Percentiles rank a stretch among this genome's conserved stretches.
phyloP scores from a whole-genome alignment of 2,888 invertebrate genomes.

The Lysandra bellargus region DNA sequence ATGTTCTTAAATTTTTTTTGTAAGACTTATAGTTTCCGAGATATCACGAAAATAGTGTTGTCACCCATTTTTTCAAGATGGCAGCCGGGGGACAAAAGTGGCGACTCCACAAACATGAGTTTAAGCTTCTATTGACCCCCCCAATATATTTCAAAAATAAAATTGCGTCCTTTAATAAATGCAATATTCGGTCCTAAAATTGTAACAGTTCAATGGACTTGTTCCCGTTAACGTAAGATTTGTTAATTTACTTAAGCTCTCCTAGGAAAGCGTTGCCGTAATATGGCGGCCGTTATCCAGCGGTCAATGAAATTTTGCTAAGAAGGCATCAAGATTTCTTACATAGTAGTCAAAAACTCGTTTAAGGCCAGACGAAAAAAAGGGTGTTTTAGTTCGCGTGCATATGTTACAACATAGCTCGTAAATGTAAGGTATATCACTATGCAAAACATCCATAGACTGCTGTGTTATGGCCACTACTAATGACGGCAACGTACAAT shows the following conservation, averaged over 20 bases:
- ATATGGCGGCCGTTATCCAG: neutral
- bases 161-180: no score
- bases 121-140: no score
- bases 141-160: no score
- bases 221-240: constrained; percentile 32
- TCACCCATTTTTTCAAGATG: no score
- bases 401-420: neutral
- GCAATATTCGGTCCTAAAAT: no score
- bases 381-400: neutral
- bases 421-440: no score
- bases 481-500: neutral
- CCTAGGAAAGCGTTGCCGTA: neutral
- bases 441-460: neutral
- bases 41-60: no score
- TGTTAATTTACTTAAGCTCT: constrained; percentile 35
- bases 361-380: neutral
- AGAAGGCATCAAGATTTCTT: neutral
- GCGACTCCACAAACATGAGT: no score
- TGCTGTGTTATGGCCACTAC: neutral
- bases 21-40: no score
- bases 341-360: neutral
- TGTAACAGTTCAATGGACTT: no score
- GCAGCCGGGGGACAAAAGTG: no score
- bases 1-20: no score
- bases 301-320: neutral